These are phyloP conservation scores for Oscarella lobularis DNA, from an alignment of 37 sponge, comb jelly and placozoan species.

Conservation along the genomic window DNA sequence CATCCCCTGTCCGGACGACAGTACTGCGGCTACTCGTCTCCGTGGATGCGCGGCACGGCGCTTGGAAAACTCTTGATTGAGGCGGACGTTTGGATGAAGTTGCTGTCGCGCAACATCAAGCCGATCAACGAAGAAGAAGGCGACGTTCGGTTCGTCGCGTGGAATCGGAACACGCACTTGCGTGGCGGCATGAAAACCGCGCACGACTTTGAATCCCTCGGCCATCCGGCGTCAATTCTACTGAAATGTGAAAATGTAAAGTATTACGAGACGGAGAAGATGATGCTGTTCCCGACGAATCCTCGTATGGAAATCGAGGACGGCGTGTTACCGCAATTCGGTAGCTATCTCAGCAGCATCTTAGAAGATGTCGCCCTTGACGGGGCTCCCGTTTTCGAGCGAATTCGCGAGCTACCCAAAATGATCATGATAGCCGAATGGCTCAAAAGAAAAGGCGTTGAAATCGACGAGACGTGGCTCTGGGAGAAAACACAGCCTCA, in stretches of 20 bases:
- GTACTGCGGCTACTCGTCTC: slow-evolving; percentile 16
- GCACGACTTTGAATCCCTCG: slow-evolving; percentile 14
- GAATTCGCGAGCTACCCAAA: slow-evolving; percentile 24
- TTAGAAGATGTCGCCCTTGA: slow-evolving; percentile 15
- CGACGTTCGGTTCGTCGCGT: not conserved
- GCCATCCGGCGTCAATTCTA: not conserved
- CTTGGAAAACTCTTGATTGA: slow-evolving; percentile 26
- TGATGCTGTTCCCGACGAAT: slow-evolving; percentile 16
- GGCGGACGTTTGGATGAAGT: slow-evolving; percentile 32
- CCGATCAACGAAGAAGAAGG: slow-evolving; percentile 11
- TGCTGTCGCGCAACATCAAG: slow-evolving; percentile 1
- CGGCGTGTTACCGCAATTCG: not conserved
- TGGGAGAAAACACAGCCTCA: not conserved
- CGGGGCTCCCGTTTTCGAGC: slow-evolving; percentile 27
- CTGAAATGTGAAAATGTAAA: no score
- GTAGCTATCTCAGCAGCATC: slow-evolving; percentile 14
- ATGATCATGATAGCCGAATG: slow-evolving; percentile 19
- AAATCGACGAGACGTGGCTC: slow-evolving; percentile 22
- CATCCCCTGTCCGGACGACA: slow-evolving; percentile 30
- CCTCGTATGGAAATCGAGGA: slow-evolving; percentile 19
- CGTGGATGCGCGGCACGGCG: slow-evolving; percentile 17
- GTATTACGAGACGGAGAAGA: slow-evolving; percentile 1
- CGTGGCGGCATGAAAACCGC: slow-evolving; percentile 8
- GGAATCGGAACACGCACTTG: slow-evolving; percentile 9
- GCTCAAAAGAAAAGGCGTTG: slow-evolving; percentile 15